phyloP scores from a whole-genome alignment of 1,140 invertebrate genomes.

The Bursaphelenchus mucronatus region DNA sequence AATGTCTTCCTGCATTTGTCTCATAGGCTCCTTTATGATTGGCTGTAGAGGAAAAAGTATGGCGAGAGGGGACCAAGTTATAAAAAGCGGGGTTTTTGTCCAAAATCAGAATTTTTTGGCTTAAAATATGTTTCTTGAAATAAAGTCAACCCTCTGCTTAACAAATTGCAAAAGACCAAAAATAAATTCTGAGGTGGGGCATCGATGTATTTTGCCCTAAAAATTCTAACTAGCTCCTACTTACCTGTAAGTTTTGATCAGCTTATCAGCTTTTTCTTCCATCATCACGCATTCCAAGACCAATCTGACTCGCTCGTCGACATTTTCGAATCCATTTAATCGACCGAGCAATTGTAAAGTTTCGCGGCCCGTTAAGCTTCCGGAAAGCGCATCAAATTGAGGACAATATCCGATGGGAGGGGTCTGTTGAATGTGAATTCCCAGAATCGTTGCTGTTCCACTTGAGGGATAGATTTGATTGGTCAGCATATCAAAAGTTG shows the following conservation, averaged over 20 bases:
- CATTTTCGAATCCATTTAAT: conserved; percentile 35
- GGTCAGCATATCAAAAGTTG: conserved; percentile 39
- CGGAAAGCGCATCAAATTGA: conserved; percentile 32
- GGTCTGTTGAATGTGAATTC: conserved; percentile 15
- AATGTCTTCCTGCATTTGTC: no score
- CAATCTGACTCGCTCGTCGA: conserved; percentile 38
- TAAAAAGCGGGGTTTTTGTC: no score
- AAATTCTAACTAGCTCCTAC: neutral
- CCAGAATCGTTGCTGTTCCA: conserved; percentile 26
- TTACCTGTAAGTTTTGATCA: conserved; percentile 36
- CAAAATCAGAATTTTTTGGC: no score
- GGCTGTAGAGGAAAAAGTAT: no score
- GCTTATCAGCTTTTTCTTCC: conserved; percentile 30
- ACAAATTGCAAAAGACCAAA: no score
- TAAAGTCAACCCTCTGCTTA: no score
- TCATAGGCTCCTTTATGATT: no score
- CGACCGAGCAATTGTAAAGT: conserved; percentile 27
- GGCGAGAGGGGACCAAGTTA: no score
- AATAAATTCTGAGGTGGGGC: no score
- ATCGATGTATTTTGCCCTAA: no score
- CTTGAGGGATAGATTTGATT: neutral
- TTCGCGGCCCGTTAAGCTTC: conserved; percentile 25
- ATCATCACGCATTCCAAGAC: conserved; percentile 22
- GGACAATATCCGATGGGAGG: conserved; percentile 39
- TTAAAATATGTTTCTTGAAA: no score